Percentiles rank a stretch among this genome's conserved stretches.
phyloP scores from a whole-genome alignment of 2,797 vertebrate species.

The Hafferia zeledoni region DNA sequence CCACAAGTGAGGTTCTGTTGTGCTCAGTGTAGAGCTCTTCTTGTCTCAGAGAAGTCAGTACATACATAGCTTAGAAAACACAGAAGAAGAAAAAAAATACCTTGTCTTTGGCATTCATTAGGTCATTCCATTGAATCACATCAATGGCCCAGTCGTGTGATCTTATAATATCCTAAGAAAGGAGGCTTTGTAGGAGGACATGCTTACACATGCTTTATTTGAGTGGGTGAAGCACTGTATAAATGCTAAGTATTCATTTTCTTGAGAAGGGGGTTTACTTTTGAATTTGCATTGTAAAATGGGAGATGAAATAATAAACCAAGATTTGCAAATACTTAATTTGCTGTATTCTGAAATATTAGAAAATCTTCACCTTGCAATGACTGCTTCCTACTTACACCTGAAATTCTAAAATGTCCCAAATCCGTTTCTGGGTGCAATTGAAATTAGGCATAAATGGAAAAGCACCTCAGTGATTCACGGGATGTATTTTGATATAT shows the following conservation, averaged over 20 bases:
- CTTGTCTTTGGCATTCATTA: background rate
- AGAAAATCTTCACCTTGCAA: background rate
- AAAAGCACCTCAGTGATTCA: background rate
- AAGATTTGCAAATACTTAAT: background rate
- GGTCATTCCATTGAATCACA: background rate
- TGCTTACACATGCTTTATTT: background rate
- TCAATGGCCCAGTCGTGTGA: accelerated
- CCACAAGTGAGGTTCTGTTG: accelerated
- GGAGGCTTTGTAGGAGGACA: background rate
- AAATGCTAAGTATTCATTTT: background rate
- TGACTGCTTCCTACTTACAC: background rate
- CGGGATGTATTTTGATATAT: background rate
- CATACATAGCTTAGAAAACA: accelerated
- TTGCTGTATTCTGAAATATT: background rate
- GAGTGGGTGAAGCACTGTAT: background rate
- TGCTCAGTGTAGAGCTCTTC: background rate
- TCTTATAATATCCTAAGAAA: background rate
- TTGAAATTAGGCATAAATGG: background rate
- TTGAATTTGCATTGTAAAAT: background rate
- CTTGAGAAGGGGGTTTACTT: background rate
- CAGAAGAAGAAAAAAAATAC: background rate
- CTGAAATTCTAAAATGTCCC: background rate
- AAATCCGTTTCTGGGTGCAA: background rate
- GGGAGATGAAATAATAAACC: background rate
- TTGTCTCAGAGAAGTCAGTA: background rate